Base-by-base conservation (phyloP, 2,797 vertebrate genomes). In the Coracias cyanogaster region DNA sequence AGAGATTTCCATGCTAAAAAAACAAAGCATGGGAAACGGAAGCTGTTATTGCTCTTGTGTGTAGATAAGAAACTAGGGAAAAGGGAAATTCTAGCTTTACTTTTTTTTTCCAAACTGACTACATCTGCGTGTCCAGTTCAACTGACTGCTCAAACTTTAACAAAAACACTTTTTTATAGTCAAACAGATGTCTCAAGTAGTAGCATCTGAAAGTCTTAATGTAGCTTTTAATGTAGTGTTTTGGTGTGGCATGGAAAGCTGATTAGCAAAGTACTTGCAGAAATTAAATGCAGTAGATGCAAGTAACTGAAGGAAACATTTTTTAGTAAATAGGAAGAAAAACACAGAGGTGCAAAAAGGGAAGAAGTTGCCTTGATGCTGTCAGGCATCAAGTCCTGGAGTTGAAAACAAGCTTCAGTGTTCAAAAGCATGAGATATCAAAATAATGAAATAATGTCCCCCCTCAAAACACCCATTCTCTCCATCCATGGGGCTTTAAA, bases 1-100 rank as follows among this genome's bases (percentile, higher is more conserved):
- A 95, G 72, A 69, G 81, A 21, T 55, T 33, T 91, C 61, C 48
- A 57, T 0, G 3, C 81, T 57, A 21, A 52, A 39, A 74, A 85
- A 86, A 41, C 55, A 33, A 69, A 71, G 69, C 65, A 51, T 90
- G 94, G 84, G 96, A 91, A 94, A 82, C 7, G 12, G 82, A 85
- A 37, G 39, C 60, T 81, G 52, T 55, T 88, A 62, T 3, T 96
- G 82, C 84, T 67, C 84, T 65, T 54, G 33, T 74, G 48, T 58
- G 31, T 69, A 58, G 79, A 86, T 95, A 93, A 93, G 87, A 69
- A 88, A 60, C 49, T 78, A 18, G 48, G 71, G 41, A n/a, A 87
- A 82, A 90, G 72, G 35, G 79, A 85, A 69, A 65, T 86, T 15
- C n/a, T 13, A 46, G 48, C 15, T 28, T 4, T 12, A 12, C 15